Evolutionary conservation across 1,140 invertebrate species (phyloP), one percentile per base, ranked within the genome.

Genomic region (Dendrolimus punctatus): DNA sequence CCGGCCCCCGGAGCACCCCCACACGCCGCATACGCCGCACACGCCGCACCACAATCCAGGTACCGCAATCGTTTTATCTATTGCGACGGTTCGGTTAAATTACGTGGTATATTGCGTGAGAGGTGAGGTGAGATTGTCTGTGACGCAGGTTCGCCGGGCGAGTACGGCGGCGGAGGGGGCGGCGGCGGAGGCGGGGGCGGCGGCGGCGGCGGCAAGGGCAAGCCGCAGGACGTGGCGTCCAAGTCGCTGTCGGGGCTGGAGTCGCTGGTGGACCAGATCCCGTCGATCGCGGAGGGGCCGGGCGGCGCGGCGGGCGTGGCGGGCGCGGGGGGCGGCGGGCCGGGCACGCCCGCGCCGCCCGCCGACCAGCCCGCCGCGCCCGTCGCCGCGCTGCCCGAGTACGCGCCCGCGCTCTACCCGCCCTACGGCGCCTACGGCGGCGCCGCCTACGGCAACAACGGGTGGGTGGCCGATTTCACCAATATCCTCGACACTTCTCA

Each of bases 261-360:
- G 81, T 96, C 94, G 9, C 85, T 97, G 6, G 95, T 97, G 23
- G 95, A 96, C 86, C 95, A 96, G 88, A 97, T 96, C 76, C 95
- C 95, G 6, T 94, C 94, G 64, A 94, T 96, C 78, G 91, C 92
- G 45, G 94, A 95, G 54, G 91, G 82, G 8, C 57, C 62, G 42
- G 60, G 57, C 23, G 68, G 52, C 8, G 62, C 57, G 40, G 62
- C 43, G 38, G 55, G 40, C 36, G 59, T 40, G 51, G 56, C 56
- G 44, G 65, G 49, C 23, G 62, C 51, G 44, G 64, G 61, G 49
- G 6, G 62, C 60, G 40, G 60, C 48, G 59, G 51, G 54, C 36
- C 8, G 7, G 49, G 49, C 39, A 40, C 59, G 62, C 60, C 42
- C 49, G 53, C 60, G 48, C 41, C 38, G n/a, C 6, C 43, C 36